Evolutionary conservation across 23 tunicate species (phyloP).

Genomic region (Aplidium turbinatum): DNA sequence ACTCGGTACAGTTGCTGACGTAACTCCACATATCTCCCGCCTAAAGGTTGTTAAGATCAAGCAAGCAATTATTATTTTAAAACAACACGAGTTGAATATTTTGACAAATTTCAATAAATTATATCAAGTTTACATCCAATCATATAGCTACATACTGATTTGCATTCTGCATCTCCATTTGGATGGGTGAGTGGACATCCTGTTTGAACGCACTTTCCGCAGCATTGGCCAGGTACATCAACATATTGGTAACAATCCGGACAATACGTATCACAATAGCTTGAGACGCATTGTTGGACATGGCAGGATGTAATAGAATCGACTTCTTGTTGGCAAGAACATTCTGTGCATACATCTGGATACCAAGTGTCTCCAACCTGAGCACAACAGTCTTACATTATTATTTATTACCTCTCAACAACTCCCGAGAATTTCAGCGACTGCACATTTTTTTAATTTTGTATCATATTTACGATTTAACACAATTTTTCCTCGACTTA

Average conservation of each 20-base stretch:
- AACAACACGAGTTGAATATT: too few relatives aligned
- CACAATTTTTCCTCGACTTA: too few relatives aligned
- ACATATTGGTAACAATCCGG: slow-evolving; percentile 78
- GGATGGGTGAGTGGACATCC: slow-evolving; percentile 49
- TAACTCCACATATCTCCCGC: slow-evolving; percentile 62
- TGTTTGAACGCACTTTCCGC: slow-evolving; percentile 65
- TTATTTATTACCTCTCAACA: too few relatives aligned
- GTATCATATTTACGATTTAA: too few relatives aligned
- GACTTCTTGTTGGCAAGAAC: slow-evolving; percentile 13
- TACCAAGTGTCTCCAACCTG: slow-evolving; percentile 68
- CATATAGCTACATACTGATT: not conserved
- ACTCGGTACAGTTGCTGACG: slow-evolving; percentile 46
- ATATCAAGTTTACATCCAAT: too few relatives aligned
- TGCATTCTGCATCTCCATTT: slow-evolving; percentile 32
- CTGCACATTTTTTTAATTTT: too few relatives aligned
- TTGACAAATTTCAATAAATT: too few relatives aligned
- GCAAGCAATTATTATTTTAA: too few relatives aligned
- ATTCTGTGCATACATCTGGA: slow-evolving; percentile 61
- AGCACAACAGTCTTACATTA: not conserved
- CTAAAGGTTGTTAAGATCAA: too few relatives aligned
- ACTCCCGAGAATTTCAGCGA: too few relatives aligned
- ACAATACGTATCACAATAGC: slow-evolving; percentile 58
- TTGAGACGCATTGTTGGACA: slow-evolving; percentile 35
- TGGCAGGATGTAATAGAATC: not conserved
- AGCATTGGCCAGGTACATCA: slow-evolving; percentile 62